phyloP scores from a whole-genome alignment of 2,113 vertebrate genomes.

The Poecilia latipinna region DNA sequence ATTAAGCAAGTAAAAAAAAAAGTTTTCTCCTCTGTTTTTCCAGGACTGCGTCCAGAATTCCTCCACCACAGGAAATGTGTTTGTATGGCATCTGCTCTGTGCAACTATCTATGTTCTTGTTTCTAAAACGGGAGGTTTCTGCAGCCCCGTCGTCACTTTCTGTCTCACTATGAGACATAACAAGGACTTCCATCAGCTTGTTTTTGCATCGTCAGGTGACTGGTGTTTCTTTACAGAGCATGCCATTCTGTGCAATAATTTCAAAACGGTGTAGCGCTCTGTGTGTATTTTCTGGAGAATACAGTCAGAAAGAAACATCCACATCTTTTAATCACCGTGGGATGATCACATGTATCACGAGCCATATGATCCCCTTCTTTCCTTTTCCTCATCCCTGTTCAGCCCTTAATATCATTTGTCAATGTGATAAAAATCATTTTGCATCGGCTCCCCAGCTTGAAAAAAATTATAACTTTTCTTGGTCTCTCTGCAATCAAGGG shows the following conservation, averaged over 20 bases:
- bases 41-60: background rate
- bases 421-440: background rate
- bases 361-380: background rate
- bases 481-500: background rate
- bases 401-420: background rate
- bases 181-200: background rate
- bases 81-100: background rate
- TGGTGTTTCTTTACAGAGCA: background rate
- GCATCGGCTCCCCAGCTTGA: background rate
- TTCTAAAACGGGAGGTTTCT: background rate
- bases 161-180: background rate
- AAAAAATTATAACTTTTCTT: background rate
- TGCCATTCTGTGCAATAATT: background rate
- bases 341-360: background rate
- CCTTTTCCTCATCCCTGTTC: background rate
- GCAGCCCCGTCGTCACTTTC: background rate
- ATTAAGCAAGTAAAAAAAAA: background rate
- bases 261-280: background rate
- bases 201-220: background rate
- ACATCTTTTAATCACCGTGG: background rate
- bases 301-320: background rate
- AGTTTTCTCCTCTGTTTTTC: background rate
- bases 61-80: background rate
- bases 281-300: background rate
- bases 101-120: background rate